Percentiles rank a stretch among this genome's conserved stretches.
phyloP scores from a whole-genome alignment of 2,797 vertebrate species.

The Lutra lutra region DNA sequence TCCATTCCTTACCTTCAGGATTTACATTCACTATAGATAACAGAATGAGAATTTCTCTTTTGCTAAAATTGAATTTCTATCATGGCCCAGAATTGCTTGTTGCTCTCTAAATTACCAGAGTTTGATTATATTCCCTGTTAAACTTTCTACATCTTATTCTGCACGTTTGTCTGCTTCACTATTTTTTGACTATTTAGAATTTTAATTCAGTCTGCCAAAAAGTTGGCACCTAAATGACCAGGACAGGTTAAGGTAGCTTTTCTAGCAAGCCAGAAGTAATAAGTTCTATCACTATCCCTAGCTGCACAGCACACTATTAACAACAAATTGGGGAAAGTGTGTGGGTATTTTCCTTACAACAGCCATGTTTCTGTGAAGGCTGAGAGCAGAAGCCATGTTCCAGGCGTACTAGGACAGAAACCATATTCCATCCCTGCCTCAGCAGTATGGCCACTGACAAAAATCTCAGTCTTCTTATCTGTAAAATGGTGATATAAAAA shows the following conservation, averaged over 20 bases:
- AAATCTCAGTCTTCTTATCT: neutral
- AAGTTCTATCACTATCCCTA: neutral
- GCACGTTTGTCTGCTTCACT: neutral
- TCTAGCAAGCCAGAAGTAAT: neutral
- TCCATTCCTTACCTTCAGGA: neutral
- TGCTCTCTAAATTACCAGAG: neutral
- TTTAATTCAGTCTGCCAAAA: neutral
- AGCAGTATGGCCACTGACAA: neutral
- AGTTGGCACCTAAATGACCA: neutral
- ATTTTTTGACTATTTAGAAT: neutral
- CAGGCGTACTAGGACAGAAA: neutral
- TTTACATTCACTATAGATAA: neutral
- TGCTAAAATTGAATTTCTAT: neutral
- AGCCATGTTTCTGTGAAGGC: neutral
- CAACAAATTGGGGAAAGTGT: neutral
- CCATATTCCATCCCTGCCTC: neutral
- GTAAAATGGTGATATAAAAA: neutral
- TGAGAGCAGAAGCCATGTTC: neutral
- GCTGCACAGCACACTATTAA: neutral
- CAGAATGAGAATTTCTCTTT: neutral
- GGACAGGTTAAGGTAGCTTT: neutral
- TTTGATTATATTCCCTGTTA: neutral
- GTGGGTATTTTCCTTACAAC: neutral
- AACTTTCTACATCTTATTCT: neutral
- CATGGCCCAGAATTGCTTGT: neutral